Evolutionary conservation across 2,797 vertebrate species (phyloP).

Genomic region (Orientallactaga sibirica): DNA sequence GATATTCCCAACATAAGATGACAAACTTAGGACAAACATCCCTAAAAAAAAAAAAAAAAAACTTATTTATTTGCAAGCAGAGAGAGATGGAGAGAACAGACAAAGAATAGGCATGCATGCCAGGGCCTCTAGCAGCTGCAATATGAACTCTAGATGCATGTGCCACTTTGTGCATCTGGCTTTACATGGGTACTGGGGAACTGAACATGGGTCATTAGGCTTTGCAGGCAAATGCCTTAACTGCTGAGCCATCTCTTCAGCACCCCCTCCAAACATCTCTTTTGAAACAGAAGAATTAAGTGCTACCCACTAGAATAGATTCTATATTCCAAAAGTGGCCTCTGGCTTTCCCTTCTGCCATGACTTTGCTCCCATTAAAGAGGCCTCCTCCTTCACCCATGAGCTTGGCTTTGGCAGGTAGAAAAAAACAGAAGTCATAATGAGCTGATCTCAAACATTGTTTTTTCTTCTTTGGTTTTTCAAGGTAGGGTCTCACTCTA

Average conservation of each 20-base stretch:
- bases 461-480: not conserved
- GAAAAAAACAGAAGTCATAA: not conserved
- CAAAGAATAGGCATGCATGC: too few species aligned
- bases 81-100: too few species aligned
- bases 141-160: too few species aligned
- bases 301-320: not conserved
- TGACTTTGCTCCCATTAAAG: not conserved
- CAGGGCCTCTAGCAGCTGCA: too few species aligned
- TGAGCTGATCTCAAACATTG: not conserved
- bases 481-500: too few species aligned
- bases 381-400: not conserved
- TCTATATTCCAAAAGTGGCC: not conserved
- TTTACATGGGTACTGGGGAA: too few species aligned
- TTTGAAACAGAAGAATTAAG: conserved; percentile 1
- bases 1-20: not conserved
- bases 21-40: not conserved
- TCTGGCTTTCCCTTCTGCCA: not conserved
- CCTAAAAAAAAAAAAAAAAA: too few species aligned
- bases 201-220: too few species aligned
- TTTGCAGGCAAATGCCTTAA: too few species aligned
- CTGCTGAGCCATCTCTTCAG: too few species aligned
- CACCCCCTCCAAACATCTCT: not conserved
- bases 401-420: not conserved
- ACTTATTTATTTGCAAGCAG: too few species aligned
- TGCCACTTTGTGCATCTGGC: too few species aligned